Evolutionary conservation across 2,888 invertebrate species (phyloP), one percentile per base, ranked within the genome.

Genomic region (Agonopterix arenella): DNA sequence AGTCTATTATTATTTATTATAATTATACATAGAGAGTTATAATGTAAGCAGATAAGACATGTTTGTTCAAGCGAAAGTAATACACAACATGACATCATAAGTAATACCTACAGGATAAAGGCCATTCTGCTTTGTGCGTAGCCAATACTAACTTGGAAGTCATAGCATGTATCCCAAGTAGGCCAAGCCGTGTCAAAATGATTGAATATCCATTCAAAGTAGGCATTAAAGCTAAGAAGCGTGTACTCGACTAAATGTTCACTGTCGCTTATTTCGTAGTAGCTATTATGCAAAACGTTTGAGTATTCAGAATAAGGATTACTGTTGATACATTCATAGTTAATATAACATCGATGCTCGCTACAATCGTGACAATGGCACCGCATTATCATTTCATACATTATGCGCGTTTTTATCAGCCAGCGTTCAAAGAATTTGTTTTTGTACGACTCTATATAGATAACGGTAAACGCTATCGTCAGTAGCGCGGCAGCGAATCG

Each of bases 391-490:
- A 74, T 76, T 75, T 69, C 63, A 74, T 75, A 75, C 68, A 76
- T 76, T 75, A 79, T 76, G 68, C 65, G 62, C 61, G 73, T 77
- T 75, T 76, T 86, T 82, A 84, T 84, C 75, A 66, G 61, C 55
- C 59, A 57, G 64, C 68, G 73, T 69, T 71, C 67, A 68, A 72
- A 64, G 78, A 81, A 78, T 80, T 80, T 82, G 81, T 85, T 84
- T 78, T 79, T 76, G 70, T 79, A 71, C 68, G 66, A 73, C 60
- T 74, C 74, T 76, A 73, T 70, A 57, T 64, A 73, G 88, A 86
- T 88, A 89, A 84, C 83, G 78, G 80, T 71, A 72, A 54, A 59
- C 61, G 62, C 73, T 79, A 77, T 76, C 76, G 78, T 70, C 83
- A 89, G 89, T 89, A 74, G 73, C 75, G 79, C 76, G 80, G 66